Evolutionary conservation across 2,888 invertebrate species (phyloP), one percentile per base, ranked within the genome.

Genomic region (Tineola bisselliella): DNA sequence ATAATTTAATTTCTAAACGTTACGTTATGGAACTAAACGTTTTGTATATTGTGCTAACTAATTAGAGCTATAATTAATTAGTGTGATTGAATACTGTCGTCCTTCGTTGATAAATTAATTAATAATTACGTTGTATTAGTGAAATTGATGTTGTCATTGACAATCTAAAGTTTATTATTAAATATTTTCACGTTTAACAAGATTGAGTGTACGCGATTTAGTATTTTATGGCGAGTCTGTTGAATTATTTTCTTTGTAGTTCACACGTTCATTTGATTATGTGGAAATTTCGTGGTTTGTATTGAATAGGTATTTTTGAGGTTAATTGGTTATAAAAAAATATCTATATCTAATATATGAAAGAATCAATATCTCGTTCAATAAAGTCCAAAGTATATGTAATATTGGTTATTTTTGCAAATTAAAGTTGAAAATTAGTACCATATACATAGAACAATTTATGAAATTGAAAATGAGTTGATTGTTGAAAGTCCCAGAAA

Each of bases 1-100:
- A 25, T 25, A 25, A 25, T 6, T 25, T 25, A 25, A 25, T 25
- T 25, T 25, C 25, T 6, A 25, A 25, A n/a, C n/a, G n/a, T n/a
- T 25, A 25, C 25, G 4, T 25, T n/a, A n/a, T n/a, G n/a, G n/a
- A n/a, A 25, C 25, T 25, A 25, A 25, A 25, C 6, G 6, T 25
- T 25, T 25, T 25, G 25, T 25, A 25, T 25, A 15, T 13, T 33
- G 13, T 33, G 58, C 38, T 19, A 62, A 62, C 60, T 62, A 60
- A 59, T 62, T 33, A 18, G n/a, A 6, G 13, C 12, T 13, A 10
- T 54, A 57, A 57, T 60, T 60, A 58, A 60, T 62, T 60, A 44
- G 25, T 43, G 0, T 62, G 57, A 62, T 62, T 60, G 57, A 60
- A 52, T 48, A 59, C 30, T 57, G 57, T 52, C 48, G 30, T 30